phyloP scores from a whole-genome alignment of 2,888 invertebrate genomes.

The Actias luna region DNA sequence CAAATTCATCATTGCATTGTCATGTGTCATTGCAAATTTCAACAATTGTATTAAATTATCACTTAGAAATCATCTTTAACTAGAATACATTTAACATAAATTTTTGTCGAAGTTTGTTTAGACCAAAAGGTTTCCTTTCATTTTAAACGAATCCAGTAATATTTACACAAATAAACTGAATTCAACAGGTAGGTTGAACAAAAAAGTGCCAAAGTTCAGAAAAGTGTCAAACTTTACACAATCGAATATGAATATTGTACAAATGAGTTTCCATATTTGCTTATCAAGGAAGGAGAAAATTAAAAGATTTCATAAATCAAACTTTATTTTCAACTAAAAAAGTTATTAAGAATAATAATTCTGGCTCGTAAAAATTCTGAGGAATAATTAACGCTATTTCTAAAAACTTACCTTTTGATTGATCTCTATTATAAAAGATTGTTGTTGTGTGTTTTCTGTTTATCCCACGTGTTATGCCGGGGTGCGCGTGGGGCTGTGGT shows the following conservation, averaged over 20 bases:
- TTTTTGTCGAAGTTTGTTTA: background rate
- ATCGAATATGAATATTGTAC: constrained; percentile 16
- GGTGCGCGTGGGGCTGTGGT: constrained; percentile 30
- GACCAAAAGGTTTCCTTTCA: constrained; percentile 32
- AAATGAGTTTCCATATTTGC: background rate
- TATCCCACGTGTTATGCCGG: constrained; percentile 28
- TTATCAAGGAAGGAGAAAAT: background rate
- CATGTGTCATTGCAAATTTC: no score
- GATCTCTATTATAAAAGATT: constrained; percentile 17
- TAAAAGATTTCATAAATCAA: background rate
- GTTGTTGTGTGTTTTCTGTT: constrained; percentile 1
- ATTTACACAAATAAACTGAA: constrained; percentile 30
- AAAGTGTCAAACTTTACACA: constrained; percentile 26
- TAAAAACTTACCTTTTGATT: constrained; percentile 17
- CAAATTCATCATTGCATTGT: background rate
- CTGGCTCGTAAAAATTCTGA: background rate
- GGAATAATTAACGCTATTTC: background rate
- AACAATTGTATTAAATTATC: no score
- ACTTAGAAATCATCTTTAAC: background rate
- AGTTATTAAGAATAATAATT: background rate
- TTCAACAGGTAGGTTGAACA: constrained; percentile 56
- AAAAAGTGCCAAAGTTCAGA: constrained; percentile 41
- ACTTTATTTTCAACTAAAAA: background rate
- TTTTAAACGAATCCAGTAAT: constrained; percentile 32
- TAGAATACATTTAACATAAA: background rate